Evolutionary conservation across 2,113 vertebrate species (phyloP), one percentile per base, ranked within the genome.

Genomic region (Corythornis vintsioides): DNA sequence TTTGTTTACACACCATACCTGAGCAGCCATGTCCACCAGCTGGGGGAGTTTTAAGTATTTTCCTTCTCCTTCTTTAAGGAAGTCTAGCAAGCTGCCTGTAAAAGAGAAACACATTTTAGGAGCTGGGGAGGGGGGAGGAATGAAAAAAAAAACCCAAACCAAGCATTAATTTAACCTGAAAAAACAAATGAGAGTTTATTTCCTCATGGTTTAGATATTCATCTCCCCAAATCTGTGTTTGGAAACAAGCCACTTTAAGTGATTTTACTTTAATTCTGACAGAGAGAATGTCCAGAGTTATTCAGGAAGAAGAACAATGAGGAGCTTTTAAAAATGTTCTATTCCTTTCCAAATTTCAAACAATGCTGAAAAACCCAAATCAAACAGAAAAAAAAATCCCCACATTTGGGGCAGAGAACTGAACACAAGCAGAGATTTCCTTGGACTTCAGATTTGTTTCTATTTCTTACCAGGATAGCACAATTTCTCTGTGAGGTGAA

Each of bases 31-130:
- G 95, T 99, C 99, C 13, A 99, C 99, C 89, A 99, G 95, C 43
- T 99, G 97, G 35, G 98, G 98, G 57, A 99, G 98, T 90, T 99
- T 99, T 94, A 99, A 97, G 96, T 98, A 98, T 81, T 99, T 99
- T n/a, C 99, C 99, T 72, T 99, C 99, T 57, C 98, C 99, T 94
- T 99, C 99, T 96, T 99, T 99, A 84, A 99, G 98, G 96, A 99
- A 99, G 95, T 99, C 99, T 52, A 99, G 95, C 88, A 99, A 97
- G 96, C 99, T 99, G 88, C 99, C 99, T 99, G 86, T 63, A 95
- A 97, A 69, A 95, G 86, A 95, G 6, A 18, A 50, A 84, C 25
- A 82, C 2, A 40, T 75, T 84, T 60, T 0, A 7, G 69, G 25
- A 38, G 38, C 38, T 11, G 35, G 48, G 21, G 47, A 35, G 47